Evolutionary conservation across 2,888 invertebrate species (phyloP).

Genomic region (Agrotis clavis): DNA sequence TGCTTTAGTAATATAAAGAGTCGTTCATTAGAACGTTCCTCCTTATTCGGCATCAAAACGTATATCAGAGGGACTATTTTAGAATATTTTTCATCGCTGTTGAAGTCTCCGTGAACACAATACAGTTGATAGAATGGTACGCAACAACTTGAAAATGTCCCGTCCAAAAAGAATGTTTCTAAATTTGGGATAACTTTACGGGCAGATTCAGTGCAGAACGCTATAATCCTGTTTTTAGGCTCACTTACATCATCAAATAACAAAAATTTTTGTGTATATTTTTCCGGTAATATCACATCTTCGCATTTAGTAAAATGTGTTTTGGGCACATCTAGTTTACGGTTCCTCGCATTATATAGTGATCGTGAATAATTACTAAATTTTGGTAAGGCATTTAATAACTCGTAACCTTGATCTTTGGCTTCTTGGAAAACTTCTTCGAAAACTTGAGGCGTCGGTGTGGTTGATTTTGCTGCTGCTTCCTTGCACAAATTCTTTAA

Average conservation of each 20-base stretch:
- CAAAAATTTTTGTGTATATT: neutral
- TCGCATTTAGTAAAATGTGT: constrained; percentile 22
- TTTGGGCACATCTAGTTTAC: constrained; percentile 17
- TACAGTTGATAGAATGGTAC: constrained; percentile 14
- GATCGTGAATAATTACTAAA: constrained; percentile 10
- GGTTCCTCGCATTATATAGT: constrained; percentile 14
- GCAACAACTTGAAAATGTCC: constrained; percentile 22
- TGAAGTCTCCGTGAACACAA: constrained; percentile 29
- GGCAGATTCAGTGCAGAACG: constrained; percentile 12
- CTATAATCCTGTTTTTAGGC: constrained; percentile 23
- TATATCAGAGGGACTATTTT: constrained; percentile 12
- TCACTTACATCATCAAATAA: constrained; percentile 13
- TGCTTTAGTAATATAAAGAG: too few relatives aligned
- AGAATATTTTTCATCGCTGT: constrained; percentile 20
- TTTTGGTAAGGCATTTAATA: constrained; percentile 1
- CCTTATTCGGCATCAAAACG: too few relatives aligned
- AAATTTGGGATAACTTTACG: neutral
- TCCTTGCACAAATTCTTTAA: constrained; percentile 19
- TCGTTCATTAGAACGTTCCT: too few relatives aligned
- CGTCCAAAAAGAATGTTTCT: constrained; percentile 13
- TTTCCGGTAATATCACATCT: constrained; percentile 18
- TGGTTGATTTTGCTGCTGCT: constrained; percentile 35
- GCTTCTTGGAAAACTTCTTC: constrained; percentile 32
- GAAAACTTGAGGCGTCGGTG: constrained; percentile 43
- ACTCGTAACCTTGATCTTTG: neutral